Evolutionary conservation across 2,113 vertebrate species (phyloP).

Genomic region (Takifugu bimaculatus): DNA sequence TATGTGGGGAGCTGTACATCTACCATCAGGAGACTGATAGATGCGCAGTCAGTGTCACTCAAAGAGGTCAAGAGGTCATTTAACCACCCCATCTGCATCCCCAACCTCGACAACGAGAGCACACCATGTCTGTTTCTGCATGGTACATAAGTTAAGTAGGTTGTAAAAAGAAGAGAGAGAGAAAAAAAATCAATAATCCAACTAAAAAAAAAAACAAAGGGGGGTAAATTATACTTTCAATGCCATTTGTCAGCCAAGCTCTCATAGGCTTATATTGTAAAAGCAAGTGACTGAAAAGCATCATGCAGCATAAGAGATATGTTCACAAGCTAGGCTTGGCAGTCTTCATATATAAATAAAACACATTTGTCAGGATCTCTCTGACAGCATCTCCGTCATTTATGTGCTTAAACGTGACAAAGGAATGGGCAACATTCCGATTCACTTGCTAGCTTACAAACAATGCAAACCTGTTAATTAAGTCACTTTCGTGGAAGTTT

Average conservation of each 20-base stretch:
- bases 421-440: conserved; percentile 34
- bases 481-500: background rate
- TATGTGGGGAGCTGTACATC: conserved; percentile 22
- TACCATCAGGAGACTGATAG: conserved; percentile 19
- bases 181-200: conserved; percentile 54
- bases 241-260: conserved; percentile 77
- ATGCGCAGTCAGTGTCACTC: conserved; percentile 29
- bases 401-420: conserved; percentile 18
- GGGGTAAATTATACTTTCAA: conserved; percentile 70
- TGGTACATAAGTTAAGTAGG: conserved; percentile 50
- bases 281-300: conserved; percentile 79
- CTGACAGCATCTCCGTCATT: conserved; percentile 54
- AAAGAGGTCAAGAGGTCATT: conserved; percentile 33
- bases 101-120: conserved; percentile 31
- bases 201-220: conserved; percentile 66
- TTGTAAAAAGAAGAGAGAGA: conserved; percentile 24
- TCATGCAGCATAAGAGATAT: conserved; percentile 84
- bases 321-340: conserved; percentile 82
- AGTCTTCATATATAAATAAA: conserved; percentile 81
- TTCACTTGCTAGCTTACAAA: conserved; percentile 21
- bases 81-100: conserved; percentile 38
- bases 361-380: conserved; percentile 55
- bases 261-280: conserved; percentile 69
- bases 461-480: conserved; percentile 14
- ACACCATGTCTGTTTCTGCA: conserved; percentile 29